These are phyloP conservation scores for Drosophila bocqueti DNA, from an alignment of 1,140 invertebrate genomes.

Conservation along the genomic window DNA sequence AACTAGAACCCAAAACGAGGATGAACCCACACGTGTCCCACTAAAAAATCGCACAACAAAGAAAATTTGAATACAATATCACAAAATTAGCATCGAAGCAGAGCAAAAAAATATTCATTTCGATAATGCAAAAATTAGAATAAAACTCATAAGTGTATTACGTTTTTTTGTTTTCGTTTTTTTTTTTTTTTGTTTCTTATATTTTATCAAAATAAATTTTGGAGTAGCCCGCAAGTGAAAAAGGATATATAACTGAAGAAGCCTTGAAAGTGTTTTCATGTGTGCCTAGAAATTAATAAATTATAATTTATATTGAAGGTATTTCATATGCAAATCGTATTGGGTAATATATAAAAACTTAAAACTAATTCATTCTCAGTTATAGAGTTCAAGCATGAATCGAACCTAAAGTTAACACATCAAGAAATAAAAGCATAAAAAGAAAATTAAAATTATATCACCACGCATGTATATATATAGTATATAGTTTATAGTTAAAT, in stretches of 20 bases:
- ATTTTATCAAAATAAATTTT: constrained; percentile 59
- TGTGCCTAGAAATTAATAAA: constrained; percentile 68
- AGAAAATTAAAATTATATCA: constrained; percentile 82
- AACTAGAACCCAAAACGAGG: constrained; percentile 21
- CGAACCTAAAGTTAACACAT: constrained; percentile 51
- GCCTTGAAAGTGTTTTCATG: constrained; percentile 49
- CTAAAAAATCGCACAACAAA: constrained; percentile 20
- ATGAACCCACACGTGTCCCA: constrained; percentile 31
- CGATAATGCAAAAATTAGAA: constrained; percentile 48
- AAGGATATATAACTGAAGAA: constrained; percentile 47
- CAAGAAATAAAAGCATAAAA: constrained; percentile 69
- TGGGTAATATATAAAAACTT: constrained; percentile 59
- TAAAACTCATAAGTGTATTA: constrained; percentile 76
- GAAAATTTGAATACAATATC: constrained; percentile 75
- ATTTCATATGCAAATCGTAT: constrained; percentile 60
- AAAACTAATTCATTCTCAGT: constrained; percentile 49
- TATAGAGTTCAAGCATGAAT: constrained; percentile 44
- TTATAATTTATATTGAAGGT: constrained; percentile 75
- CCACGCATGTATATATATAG: constrained; percentile 71
- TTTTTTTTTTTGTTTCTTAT: constrained; percentile 51
- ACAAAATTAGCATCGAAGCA: constrained; percentile 81
- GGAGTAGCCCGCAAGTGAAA: constrained; percentile 68
- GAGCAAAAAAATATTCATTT: constrained; percentile 63
- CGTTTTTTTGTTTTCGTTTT: constrained; percentile 44
- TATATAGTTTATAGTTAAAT: constrained; percentile 47